These are phyloP conservation scores for Corydoras sp. DNA, from an alignment of 2,113 vertebrate genomes.

Conservation along the genomic window DNA sequence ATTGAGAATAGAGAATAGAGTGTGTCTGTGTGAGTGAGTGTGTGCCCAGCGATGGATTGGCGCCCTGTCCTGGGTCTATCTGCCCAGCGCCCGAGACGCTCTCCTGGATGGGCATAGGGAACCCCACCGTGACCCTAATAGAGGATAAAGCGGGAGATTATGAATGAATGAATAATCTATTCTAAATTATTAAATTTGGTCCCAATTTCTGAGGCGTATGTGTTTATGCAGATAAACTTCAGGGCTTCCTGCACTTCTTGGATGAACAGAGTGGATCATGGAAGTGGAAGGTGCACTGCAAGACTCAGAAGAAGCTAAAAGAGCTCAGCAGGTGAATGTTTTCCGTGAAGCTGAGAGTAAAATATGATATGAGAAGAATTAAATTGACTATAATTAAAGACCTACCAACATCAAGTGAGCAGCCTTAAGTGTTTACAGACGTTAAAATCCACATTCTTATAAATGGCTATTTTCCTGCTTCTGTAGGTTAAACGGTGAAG, in stretches of 20 bases:
- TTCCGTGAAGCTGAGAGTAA: not conserved
- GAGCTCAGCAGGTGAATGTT: conserved; percentile 82
- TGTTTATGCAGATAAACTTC: conserved; percentile 74
- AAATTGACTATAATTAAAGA: too few relatives aligned
- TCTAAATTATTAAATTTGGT: too few relatives aligned
- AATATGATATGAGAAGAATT: too few relatives aligned
- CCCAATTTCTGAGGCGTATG: not conserved
- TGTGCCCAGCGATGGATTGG: too few relatives aligned
- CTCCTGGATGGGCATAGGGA: too few relatives aligned
- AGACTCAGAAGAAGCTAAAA: conserved; percentile 95
- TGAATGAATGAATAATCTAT: too few relatives aligned
- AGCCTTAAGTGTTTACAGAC: not conserved
- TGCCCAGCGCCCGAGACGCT: too few relatives aligned
- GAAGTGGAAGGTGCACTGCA: conserved; percentile 97
- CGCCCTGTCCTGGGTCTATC: too few relatives aligned
- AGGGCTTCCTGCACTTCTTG: conserved; percentile 79
- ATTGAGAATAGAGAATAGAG: too few relatives aligned
- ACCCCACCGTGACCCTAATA: too few relatives aligned
- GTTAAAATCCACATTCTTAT: not conserved
- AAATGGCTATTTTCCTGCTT: not conserved
- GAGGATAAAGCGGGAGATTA: too few relatives aligned
- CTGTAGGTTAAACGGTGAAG: conserved; percentile 79
- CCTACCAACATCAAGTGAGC: not conserved
- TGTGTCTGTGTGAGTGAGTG: too few relatives aligned
- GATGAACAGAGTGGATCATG: conserved; percentile 84